phyloP scores from a whole-genome alignment of 2,797 vertebrate genomes.

The Pristis pectinata region DNA sequence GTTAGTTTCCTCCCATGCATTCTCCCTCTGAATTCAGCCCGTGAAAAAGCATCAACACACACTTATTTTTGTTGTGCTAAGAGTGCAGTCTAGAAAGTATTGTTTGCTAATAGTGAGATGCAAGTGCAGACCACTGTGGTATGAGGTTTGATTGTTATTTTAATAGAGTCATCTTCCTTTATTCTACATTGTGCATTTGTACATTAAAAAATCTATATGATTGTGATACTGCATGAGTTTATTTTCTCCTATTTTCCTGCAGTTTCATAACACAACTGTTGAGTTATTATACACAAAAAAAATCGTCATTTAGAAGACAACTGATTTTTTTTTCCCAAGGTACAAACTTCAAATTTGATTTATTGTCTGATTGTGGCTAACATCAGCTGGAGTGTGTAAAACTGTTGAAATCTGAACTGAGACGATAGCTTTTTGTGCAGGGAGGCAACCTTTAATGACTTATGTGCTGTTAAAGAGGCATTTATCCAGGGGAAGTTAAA shows the following conservation, averaged over 20 bases:
- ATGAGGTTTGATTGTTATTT: background rate
- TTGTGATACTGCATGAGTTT: background rate
- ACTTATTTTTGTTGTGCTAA: background rate
- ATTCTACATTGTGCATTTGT: background rate
- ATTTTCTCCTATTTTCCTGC: background rate
- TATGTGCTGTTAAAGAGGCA: background rate
- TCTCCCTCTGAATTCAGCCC: background rate
- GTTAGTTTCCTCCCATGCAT: constrained; percentile 11
- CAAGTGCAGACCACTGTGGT: background rate
- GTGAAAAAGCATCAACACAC: background rate
- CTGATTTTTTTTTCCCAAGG: background rate
- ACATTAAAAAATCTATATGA: background rate
- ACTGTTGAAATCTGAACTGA: constrained; percentile 18
- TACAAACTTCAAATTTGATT: background rate
- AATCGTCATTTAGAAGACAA: background rate
- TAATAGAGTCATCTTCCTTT: background rate
- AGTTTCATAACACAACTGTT: background rate
- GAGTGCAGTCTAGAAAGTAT: background rate
- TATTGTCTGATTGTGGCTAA: background rate
- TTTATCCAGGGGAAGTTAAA: background rate
- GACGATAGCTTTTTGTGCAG: background rate
- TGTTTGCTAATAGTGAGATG: background rate
- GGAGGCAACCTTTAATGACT: background rate
- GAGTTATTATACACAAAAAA: background rate
- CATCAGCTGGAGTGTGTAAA: background rate